phyloP scores from a whole-genome alignment of 92 coral and sea anemone species.

The Desmophyllum pertusum region DNA sequence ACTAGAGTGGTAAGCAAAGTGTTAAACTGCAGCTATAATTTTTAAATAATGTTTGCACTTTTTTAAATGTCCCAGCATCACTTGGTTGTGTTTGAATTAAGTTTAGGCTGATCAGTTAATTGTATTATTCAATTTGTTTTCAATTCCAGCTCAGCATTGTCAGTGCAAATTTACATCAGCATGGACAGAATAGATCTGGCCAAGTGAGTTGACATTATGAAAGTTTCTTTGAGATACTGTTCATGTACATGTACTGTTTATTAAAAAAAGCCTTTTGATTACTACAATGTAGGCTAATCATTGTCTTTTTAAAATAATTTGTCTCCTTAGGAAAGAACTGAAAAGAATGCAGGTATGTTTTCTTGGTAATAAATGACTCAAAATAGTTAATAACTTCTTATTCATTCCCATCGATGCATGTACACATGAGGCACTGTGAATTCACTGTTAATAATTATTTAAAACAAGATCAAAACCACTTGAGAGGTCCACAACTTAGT shows the following conservation, averaged over 20 bases:
- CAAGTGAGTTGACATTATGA: constrained; percentile 64
- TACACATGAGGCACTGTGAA: too few species aligned
- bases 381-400: too few species aligned
- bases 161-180: constrained; percentile 88
- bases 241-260: neutral
- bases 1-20: constrained; percentile 86
- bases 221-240: neutral
- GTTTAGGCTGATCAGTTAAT: too few species aligned
- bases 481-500: too few species aligned
- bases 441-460: too few species aligned
- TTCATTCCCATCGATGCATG: too few species aligned
- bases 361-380: neutral
- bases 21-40: too few species aligned
- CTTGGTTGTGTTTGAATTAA: too few species aligned
- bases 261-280: neutral
- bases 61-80: neutral
- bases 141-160: constrained; percentile 77
- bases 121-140: neutral
- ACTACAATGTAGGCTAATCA: neutral
- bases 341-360: constrained; percentile 90
- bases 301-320: neutral
- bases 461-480: too few species aligned
- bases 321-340: constrained; percentile 79
- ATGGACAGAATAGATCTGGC: constrained; percentile 98
- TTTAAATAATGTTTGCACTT: neutral